phyloP scores from a whole-genome alignment of 1,140 invertebrate species.

The Stenopsyche tienmushanensis region DNA sequence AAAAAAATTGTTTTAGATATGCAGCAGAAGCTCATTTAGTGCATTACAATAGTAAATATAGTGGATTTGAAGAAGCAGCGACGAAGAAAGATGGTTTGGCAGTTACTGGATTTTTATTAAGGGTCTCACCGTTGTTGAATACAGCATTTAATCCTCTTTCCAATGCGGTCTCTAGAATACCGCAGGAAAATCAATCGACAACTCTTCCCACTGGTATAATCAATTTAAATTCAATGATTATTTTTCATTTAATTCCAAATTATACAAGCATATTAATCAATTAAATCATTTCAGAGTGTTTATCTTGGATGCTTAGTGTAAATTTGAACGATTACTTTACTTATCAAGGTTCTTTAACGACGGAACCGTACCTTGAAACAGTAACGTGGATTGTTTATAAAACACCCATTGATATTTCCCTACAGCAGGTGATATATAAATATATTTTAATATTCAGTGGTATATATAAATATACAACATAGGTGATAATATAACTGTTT shows the following conservation, averaged over 20 bases:
- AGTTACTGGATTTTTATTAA: slow-evolving; percentile 72
- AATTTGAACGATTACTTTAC: slow-evolving; percentile 57
- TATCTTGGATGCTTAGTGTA: slow-evolving; percentile 53
- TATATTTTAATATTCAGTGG: slow-evolving; percentile 1
- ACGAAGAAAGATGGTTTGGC: slow-evolving; percentile 74
- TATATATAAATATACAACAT: not conserved
- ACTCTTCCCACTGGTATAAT: not conserved
- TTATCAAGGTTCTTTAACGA: slow-evolving; percentile 69
- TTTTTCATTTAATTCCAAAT: no score
- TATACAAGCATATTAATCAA: no score
- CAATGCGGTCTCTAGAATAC: slow-evolving; percentile 17
- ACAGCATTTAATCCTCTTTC: slow-evolving; percentile 43
- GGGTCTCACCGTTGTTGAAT: slow-evolving; percentile 55
- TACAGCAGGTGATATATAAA: slow-evolving; percentile 60
- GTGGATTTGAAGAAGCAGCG: slow-evolving; percentile 64
- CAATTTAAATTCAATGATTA: no score
- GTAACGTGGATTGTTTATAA: slow-evolving; percentile 71
- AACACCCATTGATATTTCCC: slow-evolving; percentile 64
- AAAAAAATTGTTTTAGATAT: slow-evolving; percentile 52
- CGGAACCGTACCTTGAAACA: slow-evolving; percentile 62
- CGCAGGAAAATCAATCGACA: slow-evolving; percentile 1
- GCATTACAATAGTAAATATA: slow-evolving; percentile 76
- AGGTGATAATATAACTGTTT: slow-evolving; percentile 2
- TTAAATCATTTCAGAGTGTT: no score
- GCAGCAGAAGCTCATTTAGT: slow-evolving; percentile 78